phyloP scores from a whole-genome alignment of 2,113 vertebrate genomes.

The Hydropotes inermis region DNA sequence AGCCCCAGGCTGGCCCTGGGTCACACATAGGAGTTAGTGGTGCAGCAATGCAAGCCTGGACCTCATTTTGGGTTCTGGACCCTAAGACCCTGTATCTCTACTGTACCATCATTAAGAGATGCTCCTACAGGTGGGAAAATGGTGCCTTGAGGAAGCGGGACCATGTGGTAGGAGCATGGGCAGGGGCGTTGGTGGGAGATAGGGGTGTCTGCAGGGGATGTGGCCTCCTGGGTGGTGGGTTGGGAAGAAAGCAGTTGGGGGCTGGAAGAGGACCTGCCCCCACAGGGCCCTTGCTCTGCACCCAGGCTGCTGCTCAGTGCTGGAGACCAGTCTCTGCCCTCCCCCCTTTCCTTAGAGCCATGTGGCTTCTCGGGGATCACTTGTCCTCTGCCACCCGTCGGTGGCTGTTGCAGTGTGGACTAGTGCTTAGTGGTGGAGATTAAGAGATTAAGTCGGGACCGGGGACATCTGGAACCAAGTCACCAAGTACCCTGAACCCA shows the following conservation, averaged over 20 bases:
- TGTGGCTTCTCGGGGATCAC: background rate
- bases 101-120: background rate
- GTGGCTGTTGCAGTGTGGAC: background rate
- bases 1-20: background rate
- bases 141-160: background rate
- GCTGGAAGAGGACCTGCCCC: background rate
- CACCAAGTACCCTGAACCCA: background rate
- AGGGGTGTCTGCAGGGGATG: background rate
- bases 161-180: background rate
- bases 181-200: accelerated
- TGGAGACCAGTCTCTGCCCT: background rate
- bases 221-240: background rate
- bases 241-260: background rate
- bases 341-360: background rate
- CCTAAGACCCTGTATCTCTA: background rate
- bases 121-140: background rate
- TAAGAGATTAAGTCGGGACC: background rate
- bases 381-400: background rate
- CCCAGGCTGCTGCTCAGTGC: background rate
- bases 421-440: background rate
- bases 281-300: background rate
- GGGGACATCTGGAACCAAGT: background rate
- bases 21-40: background rate
- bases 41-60: background rate
- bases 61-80: background rate